Conservation (phyloP, 92 coral and sea anemone species). For the Epizoanthus stellaris region DNA sequence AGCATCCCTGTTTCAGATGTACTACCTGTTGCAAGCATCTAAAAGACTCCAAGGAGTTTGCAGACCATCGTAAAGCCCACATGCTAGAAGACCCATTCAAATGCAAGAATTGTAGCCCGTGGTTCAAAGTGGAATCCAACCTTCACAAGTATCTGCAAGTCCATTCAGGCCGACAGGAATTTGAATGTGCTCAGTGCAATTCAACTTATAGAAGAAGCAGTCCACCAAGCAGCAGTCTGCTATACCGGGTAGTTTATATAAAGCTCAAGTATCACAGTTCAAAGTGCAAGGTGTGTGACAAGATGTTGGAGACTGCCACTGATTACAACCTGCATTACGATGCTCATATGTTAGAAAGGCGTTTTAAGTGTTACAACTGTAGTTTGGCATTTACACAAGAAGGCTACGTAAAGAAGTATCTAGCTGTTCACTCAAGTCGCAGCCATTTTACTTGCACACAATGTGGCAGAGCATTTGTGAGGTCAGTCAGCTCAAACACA, state of each 20-base stretch:
- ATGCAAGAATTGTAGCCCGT: slow-evolving; percentile 15
- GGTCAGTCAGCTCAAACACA: not conserved
- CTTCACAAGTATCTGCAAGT: not conserved
- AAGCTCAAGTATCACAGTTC: slow-evolving; percentile 1
- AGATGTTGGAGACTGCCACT: not conserved
- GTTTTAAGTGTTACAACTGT: slow-evolving; percentile 15
- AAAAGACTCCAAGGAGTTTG: slow-evolving; percentile 14
- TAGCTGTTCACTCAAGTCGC: slow-evolving; percentile 16
- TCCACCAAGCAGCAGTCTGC: not conserved
- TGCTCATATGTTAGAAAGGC: slow-evolving; percentile 24
- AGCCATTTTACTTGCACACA: slow-evolving; percentile 3
- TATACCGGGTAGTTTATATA: not conserved
- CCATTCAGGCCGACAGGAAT: slow-evolving; percentile 15
- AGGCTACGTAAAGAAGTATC: not conserved
- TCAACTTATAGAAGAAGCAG: not conserved
- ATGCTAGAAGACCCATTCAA: slow-evolving; percentile 2
- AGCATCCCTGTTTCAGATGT: slow-evolving; percentile 24
- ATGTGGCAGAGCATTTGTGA: slow-evolving; percentile 22
- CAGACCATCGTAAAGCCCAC: slow-evolving; percentile 23
- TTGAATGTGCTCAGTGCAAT: slow-evolving; percentile 12
- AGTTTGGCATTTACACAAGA: slow-evolving; percentile 13
- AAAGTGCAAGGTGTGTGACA: not conserved
- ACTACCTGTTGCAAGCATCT: slow-evolving; percentile 2
- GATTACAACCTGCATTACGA: slow-evolving; percentile 7
- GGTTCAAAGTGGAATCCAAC: slow-evolving; percentile 8